Evolutionary conservation across 1,140 invertebrate species (phyloP), one percentile per base, ranked within the genome.

Genomic region (Mamestra configurata): DNA sequence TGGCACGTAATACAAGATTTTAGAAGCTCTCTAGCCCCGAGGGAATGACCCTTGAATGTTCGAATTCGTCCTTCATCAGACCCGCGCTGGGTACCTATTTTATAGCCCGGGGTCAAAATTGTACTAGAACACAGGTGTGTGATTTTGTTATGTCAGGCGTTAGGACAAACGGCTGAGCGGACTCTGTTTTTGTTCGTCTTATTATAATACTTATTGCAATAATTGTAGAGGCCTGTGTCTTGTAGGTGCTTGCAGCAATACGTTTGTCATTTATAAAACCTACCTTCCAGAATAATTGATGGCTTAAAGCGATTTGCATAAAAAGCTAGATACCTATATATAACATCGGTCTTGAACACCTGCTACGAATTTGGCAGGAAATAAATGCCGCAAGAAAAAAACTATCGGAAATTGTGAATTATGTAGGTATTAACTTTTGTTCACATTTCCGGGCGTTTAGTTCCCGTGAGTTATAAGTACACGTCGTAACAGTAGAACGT

Each of bases 1-100:
- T 85, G 83, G 84, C 86, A 86, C 85, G 87, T 90, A 86, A 89
- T 84, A 87, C 79, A 85, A 86, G 85, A 88, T 83, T 89, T 88
- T 85, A 86, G 84, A 86, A 82, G 82, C 81, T 68, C 77, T 75
- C 37, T 57, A 66, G 79, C 81, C 86, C 83, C 82, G 8, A 53
- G 83, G 84, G 90, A 89, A 85, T 79, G 87, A 85, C 85, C 85
- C 84, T 81, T 76, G 82, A 87, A 87, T 81, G 83, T 80, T 79
- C 84, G 82, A 87, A 83, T 88, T 78, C 81, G 84, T 85, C 89
- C 88, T 88, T 84, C 89, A 87, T 90, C 87, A 89, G 76, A 77
- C 77, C 81, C 84, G 81, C 78, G 79, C 75, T 73, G 81, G 79
- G 82, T 89, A 31, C 27, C 27, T 31, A 84, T 90, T 92, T 91